Conservation (phyloP, 2,888 invertebrate genomes). For the Eupithecia dodoneata region DNA sequence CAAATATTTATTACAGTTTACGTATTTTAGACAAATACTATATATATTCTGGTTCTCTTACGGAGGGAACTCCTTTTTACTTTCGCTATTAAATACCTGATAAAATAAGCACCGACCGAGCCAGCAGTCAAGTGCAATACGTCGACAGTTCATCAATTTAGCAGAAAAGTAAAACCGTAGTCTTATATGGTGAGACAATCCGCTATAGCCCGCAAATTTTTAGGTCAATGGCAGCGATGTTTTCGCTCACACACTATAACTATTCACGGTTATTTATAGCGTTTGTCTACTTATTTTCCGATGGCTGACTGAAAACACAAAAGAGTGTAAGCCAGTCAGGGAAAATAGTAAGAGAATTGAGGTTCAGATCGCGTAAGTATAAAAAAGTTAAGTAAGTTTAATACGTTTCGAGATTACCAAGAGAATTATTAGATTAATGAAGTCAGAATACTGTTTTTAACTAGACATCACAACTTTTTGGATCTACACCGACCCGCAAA, state of each 20-base stretch:
- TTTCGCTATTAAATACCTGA: background rate
- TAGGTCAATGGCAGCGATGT: background rate
- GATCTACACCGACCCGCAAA: background rate
- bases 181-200: background rate
- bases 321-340: background rate
- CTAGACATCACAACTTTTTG: background rate
- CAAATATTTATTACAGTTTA: background rate
- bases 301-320: background rate
- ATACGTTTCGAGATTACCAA: background rate
- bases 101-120: conserved; percentile 9
- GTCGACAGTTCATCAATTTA: background rate
- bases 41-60: background rate
- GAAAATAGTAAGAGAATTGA: background rate
- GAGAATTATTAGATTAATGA: background rate
- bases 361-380: background rate
- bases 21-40: background rate
- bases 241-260: background rate
- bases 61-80: background rate
- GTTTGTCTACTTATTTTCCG: background rate
- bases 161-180: background rate
- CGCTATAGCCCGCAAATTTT: background rate
- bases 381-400: too few species aligned
- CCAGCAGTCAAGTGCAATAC: conserved; percentile 13
- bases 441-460: background rate
- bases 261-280: background rate